These are phyloP conservation scores for Spinus pinus DNA, from an alignment of 2,797 vertebrate species.

Conservation along the genomic window DNA sequence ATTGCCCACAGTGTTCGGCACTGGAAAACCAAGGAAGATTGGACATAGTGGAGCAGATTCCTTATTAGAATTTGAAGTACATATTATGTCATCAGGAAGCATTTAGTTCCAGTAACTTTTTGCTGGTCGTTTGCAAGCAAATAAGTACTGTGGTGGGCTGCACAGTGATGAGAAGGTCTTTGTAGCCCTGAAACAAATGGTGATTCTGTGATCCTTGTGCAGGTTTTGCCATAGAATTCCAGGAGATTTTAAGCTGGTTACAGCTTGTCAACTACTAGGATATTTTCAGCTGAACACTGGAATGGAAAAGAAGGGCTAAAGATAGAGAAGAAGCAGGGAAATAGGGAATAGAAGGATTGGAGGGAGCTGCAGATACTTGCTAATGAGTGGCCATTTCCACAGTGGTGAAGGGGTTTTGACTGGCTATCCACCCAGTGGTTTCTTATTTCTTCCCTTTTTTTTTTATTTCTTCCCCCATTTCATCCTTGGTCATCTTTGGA, in stretches of 20 bases:
- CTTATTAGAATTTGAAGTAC: background rate
- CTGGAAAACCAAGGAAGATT: background rate
- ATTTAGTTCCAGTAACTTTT: background rate
- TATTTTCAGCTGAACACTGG: constrained; percentile 31
- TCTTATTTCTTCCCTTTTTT: background rate
- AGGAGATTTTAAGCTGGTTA: background rate
- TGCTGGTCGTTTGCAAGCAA: background rate
- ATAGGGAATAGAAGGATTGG: background rate
- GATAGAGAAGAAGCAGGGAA: background rate
- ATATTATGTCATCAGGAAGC: background rate
- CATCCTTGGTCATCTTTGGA: background rate
- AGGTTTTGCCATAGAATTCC: background rate
- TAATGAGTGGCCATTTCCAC: background rate
- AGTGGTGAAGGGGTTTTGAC: background rate
- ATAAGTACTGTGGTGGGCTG: background rate
- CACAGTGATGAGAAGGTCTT: background rate
- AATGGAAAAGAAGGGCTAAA: constrained; percentile 8
- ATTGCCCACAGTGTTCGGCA: background rate
- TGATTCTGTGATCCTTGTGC: background rate
- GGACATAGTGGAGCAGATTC: background rate
- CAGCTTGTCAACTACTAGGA: background rate
- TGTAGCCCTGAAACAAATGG: background rate
- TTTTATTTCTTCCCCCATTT: background rate
- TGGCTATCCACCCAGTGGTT: accelerated
- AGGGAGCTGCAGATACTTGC: background rate